phyloP scores from a whole-genome alignment of 2,888 invertebrate species.

The Lordiphosa fenestrarum region DNA sequence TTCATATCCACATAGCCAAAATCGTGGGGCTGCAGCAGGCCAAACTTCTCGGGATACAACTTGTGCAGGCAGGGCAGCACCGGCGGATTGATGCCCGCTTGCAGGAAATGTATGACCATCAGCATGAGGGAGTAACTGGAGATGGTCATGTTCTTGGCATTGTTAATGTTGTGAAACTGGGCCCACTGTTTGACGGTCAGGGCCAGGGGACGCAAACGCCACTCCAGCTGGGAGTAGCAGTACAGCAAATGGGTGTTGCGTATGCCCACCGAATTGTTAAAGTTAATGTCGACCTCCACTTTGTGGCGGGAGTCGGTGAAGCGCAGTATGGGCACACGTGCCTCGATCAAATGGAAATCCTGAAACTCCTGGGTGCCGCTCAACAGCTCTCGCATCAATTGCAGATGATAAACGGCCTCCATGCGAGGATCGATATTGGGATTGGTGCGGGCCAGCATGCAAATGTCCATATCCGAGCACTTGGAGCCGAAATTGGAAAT shows the following conservation, averaged over 20 bases:
- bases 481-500: slow-evolving; percentile 97
- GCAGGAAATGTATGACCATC: slow-evolving; percentile 98
- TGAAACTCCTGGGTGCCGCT: slow-evolving; percentile 76
- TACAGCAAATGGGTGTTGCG: slow-evolving; percentile 96
- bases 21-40: slow-evolving; percentile 80
- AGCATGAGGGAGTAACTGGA: slow-evolving; percentile 97
- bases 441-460: slow-evolving; percentile 86
- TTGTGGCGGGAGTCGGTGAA: slow-evolving; percentile 89
- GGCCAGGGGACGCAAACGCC: slow-evolving; percentile 96
- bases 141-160: slow-evolving; percentile 96
- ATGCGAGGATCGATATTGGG: slow-evolving; percentile 85
- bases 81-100: slow-evolving; percentile 89
- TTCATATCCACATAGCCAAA: slow-evolving; percentile 85
- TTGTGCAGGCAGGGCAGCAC: slow-evolving; percentile 92
- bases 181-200: slow-evolving; percentile 97
- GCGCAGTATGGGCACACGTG: slow-evolving; percentile 97
- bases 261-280: slow-evolving; percentile 97
- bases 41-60: slow-evolving; percentile 86
- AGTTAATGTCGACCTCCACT: slow-evolving; percentile 97
- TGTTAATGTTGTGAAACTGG: slow-evolving; percentile 95
- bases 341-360: slow-evolving; percentile 87
- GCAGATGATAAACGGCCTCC: slow-evolving; percentile 83
- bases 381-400: slow-evolving; percentile 74
- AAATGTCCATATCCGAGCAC: slow-evolving; percentile 97
- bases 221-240: slow-evolving; percentile 95